A percentile compares a stretch with the other conserved stretches of the same genome.
Conservation (phyloP, 2,113 vertebrate species). For the Setophaga kirtlandii region DNA sequence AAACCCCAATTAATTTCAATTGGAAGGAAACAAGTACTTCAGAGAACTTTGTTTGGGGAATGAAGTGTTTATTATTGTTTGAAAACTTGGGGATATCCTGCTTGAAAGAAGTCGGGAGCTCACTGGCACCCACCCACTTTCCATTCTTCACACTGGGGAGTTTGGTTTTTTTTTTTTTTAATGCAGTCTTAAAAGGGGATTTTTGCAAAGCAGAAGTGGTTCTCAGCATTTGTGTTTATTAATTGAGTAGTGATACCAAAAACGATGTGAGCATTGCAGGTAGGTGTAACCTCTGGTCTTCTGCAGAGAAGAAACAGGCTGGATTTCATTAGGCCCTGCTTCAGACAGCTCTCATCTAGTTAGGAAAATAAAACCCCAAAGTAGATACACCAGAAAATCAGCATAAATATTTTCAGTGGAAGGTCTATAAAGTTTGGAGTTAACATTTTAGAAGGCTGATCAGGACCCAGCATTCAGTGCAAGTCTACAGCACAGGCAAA, state of each 20-base stretch:
- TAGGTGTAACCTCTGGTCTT: neutral
- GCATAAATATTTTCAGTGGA: neutral
- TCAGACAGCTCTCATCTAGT: neutral
- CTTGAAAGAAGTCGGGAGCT: neutral
- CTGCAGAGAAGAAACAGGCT: neutral
- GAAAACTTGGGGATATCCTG: conserved; percentile 13
- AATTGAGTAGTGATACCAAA: neutral
- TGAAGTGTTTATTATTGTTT: conserved; percentile 3
- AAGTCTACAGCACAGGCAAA: neutral
- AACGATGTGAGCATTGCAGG: neutral
- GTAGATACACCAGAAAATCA: neutral
- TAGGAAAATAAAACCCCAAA: neutral
- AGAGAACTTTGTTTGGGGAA: neutral
- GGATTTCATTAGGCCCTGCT: neutral
- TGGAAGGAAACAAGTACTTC: conserved; percentile 19
- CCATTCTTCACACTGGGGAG: rapidly evolving
- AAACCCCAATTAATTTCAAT: conserved; percentile 33
- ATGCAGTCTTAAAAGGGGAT: neutral
- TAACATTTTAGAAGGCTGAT: neutral
- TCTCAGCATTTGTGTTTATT: neutral
- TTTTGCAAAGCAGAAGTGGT: neutral
- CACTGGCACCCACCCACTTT: neutral
- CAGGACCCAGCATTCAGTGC: neutral
- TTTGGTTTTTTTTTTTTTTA: neutral
- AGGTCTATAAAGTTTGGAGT: conserved; percentile 1